phyloP scores from a whole-genome alignment of 1,140 invertebrate species.

The Caerostris extrusa region DNA sequence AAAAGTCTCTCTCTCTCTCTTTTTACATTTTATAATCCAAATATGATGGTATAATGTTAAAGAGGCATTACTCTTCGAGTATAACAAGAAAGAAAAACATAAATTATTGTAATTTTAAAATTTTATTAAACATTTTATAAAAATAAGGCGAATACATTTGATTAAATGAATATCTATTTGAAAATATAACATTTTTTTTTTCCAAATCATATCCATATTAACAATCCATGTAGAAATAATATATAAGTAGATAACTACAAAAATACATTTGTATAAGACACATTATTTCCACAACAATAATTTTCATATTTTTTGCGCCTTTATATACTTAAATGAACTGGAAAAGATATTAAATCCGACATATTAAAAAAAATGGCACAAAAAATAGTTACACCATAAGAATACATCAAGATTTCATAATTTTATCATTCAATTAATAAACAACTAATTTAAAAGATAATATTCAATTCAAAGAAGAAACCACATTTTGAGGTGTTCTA shows the following conservation, averaged over 20 bases:
- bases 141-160: constrained; percentile 11
- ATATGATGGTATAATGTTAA: too few relatives aligned
- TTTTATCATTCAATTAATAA: too few relatives aligned
- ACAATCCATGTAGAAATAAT: constrained; percentile 12
- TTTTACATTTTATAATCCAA: too few relatives aligned
- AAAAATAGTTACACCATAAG: background rate
- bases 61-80: too few relatives aligned
- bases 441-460: too few relatives aligned
- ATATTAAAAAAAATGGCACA: background rate
- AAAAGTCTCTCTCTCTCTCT: too few relatives aligned
- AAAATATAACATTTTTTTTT: background rate
- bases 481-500: too few relatives aligned
- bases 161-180: background rate
- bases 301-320: background rate
- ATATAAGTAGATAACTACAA: background rate
- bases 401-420: too few relatives aligned
- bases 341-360: background rate
- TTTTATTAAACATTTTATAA: background rate
- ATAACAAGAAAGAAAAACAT: background rate
- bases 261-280: background rate
- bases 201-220: background rate
- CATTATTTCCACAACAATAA: background rate
- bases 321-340: background rate
- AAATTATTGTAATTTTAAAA: background rate
- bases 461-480: too few relatives aligned